Evolutionary conservation across 2,797 vertebrate genomes (phyloP), one percentile per base, ranked within the genome.

Genomic region (Melanogrammus aeglefinus): DNA sequence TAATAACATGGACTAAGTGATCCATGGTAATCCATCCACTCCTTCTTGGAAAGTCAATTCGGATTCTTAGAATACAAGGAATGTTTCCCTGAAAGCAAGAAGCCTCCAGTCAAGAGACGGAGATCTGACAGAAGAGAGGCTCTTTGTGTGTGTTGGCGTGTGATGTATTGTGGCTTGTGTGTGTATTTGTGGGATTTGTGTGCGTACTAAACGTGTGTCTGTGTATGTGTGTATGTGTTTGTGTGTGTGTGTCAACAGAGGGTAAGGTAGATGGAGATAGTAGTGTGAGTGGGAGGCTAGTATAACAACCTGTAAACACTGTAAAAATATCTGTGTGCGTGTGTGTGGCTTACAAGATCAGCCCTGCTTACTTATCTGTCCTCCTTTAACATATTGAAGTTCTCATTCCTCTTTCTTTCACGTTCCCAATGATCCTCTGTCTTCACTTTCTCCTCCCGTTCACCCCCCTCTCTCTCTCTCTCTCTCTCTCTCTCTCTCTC

Each of bases 361-460:
- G 79, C 84, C 86, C 79, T 77, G 81, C 84, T 24, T 75, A 83
- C 84, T 88, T 77, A 77, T 79, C 69, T 82, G 82, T 83, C 88
- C 88, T 78, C 85, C 74, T 80, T 84, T 79, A 89, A 92, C 90
- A 92, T 92, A 90, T 90, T 92, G 90, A 92, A 90, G 83, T 81
- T 90, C 85, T 93, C 89, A 88, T 71, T 85, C 83, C 77, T 79
- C 83, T 84, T 38, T 78, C 27, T 75, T 29, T 75, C 27, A 21
- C 44, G 21, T 13, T 31, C 74, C 27, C 41, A 47, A 27, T 51
- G 24, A 27, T 47, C 41, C 39, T 74, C 73, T 47, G 24, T 47
- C 73, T 75, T 47, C 44, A 51, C 79, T 78, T 74, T 74, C 78
- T 86, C 79, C 82, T 79, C 82, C 86, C 90, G 89, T 92, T 93